A percentile compares a stretch with the other conserved stretches of the same genome.
Evolutionary conservation across 2,888 invertebrate species (phyloP).

Genomic region (Eudasyphora cyanicolor): DNA sequence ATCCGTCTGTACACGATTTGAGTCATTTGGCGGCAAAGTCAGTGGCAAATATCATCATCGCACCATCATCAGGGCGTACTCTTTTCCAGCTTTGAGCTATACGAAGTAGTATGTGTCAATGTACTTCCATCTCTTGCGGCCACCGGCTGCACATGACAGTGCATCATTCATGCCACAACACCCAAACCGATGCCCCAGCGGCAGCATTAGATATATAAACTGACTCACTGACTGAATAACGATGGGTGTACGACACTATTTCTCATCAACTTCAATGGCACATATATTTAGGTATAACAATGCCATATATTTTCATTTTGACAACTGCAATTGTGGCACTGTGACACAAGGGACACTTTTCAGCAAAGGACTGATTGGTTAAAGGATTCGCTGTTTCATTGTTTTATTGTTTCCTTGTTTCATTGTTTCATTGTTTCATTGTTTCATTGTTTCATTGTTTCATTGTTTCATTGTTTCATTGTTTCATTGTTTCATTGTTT

Average conservation of each 20-base stretch:
- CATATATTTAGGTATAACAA: neutral
- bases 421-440: too few species aligned
- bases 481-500: too few species aligned
- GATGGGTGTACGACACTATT: neutral
- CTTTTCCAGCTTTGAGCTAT: neutral
- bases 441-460: too few species aligned
- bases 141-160: constrained; percentile 2
- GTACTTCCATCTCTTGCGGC: neutral
- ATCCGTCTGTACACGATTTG: neutral
- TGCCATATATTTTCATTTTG: constrained; percentile 5
- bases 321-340: neutral
- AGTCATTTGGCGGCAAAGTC: constrained; percentile 7
- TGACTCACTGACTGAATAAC: neutral
- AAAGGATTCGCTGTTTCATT: too few species aligned
- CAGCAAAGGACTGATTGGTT: too few species aligned
- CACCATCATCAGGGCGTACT: neutral
- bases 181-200: neutral
- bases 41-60: neutral
- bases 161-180: neutral
- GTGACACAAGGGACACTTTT: neutral
- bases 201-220: neutral
- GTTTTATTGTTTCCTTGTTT: too few species aligned
- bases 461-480: too few species aligned
- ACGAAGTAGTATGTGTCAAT: constrained; percentile 1
- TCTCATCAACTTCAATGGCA: constrained; percentile 11